Evolutionary conservation across 2,888 invertebrate genomes (phyloP).

Genomic region (Plagiodera versicolora): DNA sequence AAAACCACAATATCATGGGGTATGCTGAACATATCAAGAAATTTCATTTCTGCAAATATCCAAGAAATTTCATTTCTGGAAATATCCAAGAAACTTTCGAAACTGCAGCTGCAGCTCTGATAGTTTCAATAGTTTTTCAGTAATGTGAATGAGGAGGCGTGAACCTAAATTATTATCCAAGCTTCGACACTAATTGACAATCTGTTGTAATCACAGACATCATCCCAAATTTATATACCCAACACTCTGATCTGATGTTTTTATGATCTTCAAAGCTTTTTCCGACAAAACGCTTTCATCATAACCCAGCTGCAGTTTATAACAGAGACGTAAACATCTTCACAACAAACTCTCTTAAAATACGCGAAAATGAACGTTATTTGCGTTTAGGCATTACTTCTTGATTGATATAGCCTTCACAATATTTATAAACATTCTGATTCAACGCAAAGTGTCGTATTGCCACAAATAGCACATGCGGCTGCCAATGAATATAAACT

Average conservation of each 20-base stretch:
- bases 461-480: background rate
- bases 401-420: conserved; percentile 10
- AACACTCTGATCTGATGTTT: conserved; percentile 1
- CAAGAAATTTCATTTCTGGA: too few species aligned
- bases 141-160: too few species aligned
- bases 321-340: background rate
- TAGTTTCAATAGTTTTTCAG: too few species aligned
- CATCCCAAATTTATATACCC: background rate
- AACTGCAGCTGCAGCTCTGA: too few species aligned
- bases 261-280: background rate
- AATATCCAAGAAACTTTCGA: too few species aligned
- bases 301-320: background rate
- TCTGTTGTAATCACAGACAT: background rate
- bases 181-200: background rate
- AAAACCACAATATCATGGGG: too few species aligned
- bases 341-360: background rate
- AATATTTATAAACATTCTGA: conserved; percentile 14
- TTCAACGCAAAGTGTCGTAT: conserved; percentile 6
- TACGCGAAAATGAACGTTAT: background rate
- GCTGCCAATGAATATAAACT: background rate
- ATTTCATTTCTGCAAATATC: too few species aligned
- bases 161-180: too few species aligned
- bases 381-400: background rate
- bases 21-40: too few species aligned
- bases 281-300: background rate